Evolutionary conservation across 2,888 invertebrate genomes (phyloP).

Genomic region (Leptinotarsa tumamoca): DNA sequence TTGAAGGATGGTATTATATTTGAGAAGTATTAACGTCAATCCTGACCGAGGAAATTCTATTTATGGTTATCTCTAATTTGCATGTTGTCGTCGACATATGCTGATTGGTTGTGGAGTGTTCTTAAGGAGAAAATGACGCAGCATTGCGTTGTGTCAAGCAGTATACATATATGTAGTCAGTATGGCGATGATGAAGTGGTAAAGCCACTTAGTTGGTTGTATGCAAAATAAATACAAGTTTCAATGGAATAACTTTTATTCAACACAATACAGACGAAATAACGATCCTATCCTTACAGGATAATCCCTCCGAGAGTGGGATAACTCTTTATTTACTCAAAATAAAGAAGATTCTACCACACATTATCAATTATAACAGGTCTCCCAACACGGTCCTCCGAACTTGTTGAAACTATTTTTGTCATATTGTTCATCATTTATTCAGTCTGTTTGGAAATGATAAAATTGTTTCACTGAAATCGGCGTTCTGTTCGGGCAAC

Average conservation of each 20-base stretch:
- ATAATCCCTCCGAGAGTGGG: no score
- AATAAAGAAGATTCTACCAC: background rate
- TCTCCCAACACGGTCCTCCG: no score
- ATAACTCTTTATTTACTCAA: no score
- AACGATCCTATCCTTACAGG: background rate
- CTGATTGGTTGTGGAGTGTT: slow-evolving; percentile 6
- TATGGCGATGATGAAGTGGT: background rate
- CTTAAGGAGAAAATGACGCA: background rate
- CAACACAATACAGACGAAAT: background rate
- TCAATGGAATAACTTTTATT: background rate
- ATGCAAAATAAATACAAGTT: background rate
- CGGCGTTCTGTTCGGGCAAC: no score
- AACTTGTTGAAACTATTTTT: no score
- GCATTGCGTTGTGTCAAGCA: background rate
- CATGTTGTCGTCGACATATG: slow-evolving; percentile 21
- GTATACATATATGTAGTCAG: background rate
- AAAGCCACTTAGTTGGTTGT: background rate
- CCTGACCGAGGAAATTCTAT: slow-evolving; percentile 1
- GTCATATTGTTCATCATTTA: no score
- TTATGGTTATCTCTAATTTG: slow-evolving; percentile 18
- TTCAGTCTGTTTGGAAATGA: no score
- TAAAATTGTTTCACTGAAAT: no score
- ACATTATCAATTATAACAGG: no score
- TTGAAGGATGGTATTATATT: slow-evolving; percentile 16
- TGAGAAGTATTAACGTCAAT: slow-evolving; percentile 20